Percentiles rank a stretch among this genome's conserved stretches.
Evolutionary conservation across 2,888 invertebrate genomes (phyloP).

Genomic region (Andrena fulva): DNA sequence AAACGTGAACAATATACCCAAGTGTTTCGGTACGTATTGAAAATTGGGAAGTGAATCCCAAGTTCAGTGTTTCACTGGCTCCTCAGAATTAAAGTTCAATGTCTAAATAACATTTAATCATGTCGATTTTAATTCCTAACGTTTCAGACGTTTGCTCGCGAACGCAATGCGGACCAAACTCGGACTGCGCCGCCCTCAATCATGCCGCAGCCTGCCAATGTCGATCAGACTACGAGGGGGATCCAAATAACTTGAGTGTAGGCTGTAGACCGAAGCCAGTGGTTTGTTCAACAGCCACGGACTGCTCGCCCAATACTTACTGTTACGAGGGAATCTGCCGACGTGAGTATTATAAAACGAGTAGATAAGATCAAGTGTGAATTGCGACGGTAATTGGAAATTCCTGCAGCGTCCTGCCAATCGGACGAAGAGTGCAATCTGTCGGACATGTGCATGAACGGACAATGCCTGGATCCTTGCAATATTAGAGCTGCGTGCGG

Average conservation of each 20-base stretch:
- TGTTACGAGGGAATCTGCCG: conserved; percentile 93
- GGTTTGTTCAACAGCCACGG: conserved; percentile 89
- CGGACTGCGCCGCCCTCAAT: conserved; percentile 92
- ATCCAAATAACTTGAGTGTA: conserved; percentile 88
- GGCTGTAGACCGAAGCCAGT: conserved; percentile 92
- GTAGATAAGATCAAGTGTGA: fast-evolving
- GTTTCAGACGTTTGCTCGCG: conserved; percentile 91
- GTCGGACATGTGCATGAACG: conserved; percentile 92
- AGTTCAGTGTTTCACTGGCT: too few species aligned
- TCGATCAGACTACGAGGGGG: conserved; percentile 91
- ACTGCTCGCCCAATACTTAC: conserved; percentile 92
- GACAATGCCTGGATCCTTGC: conserved; percentile 94
- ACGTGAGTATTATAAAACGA: conserved; percentile 87
- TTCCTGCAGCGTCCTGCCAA: conserved; percentile 89
- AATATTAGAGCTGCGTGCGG: conserved; percentile 92
- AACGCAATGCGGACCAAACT: conserved; percentile 92
- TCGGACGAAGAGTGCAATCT: conserved; percentile 92
- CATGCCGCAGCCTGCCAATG: conserved; percentile 93
- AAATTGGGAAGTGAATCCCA: neutral
- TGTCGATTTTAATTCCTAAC: too few species aligned
- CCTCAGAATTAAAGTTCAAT: neutral
- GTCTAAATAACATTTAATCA: neutral
- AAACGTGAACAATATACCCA: conserved; percentile 89
- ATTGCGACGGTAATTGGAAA: conserved; percentile 1
- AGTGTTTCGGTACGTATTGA: conserved; percentile 88